Conservation (phyloP, 2,888 invertebrate species). For the Thecophora atra region DNA sequence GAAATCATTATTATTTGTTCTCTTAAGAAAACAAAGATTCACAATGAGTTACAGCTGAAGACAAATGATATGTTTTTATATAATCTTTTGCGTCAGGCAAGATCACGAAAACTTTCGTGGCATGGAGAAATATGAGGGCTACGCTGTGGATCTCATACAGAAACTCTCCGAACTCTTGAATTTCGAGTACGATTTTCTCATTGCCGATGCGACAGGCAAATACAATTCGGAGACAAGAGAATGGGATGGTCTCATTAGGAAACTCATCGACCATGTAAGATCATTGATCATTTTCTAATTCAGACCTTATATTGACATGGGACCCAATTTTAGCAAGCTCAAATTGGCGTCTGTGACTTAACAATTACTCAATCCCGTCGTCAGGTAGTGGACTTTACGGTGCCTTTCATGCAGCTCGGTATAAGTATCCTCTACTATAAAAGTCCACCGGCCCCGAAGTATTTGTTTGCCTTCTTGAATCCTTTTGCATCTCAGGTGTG, state of each 20-base stretch:
- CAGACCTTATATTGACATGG: background rate
- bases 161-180: slow-evolving; percentile 77
- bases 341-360: slow-evolving; percentile 93
- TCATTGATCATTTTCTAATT: background rate
- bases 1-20: background rate
- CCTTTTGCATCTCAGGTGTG: slow-evolving; percentile 89
- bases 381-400: slow-evolving; percentile 89
- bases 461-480: slow-evolving; percentile 88
- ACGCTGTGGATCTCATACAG: slow-evolving; percentile 88
- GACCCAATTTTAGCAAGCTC: slow-evolving; percentile 77
- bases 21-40: background rate
- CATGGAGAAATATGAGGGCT: slow-evolving; percentile 83
- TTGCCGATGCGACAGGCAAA: slow-evolving; percentile 78
- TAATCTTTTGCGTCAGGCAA: slow-evolving; percentile 50
- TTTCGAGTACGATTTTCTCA: slow-evolving; percentile 76
- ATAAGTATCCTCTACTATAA: slow-evolving; percentile 89
- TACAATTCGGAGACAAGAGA: slow-evolving; percentile 75
- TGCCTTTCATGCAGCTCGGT: slow-evolving; percentile 97
- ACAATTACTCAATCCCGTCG: slow-evolving; percentile 94
- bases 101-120: slow-evolving; percentile 68
- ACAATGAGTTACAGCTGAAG: background rate
- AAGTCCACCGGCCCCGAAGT: slow-evolving; percentile 76
- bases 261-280: slow-evolving; percentile 79
- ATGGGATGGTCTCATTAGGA: slow-evolving; percentile 82
- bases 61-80: background rate